Base-by-base conservation (phyloP, 2,113 vertebrate species). In the Acrocephalus arundinaceus region DNA sequence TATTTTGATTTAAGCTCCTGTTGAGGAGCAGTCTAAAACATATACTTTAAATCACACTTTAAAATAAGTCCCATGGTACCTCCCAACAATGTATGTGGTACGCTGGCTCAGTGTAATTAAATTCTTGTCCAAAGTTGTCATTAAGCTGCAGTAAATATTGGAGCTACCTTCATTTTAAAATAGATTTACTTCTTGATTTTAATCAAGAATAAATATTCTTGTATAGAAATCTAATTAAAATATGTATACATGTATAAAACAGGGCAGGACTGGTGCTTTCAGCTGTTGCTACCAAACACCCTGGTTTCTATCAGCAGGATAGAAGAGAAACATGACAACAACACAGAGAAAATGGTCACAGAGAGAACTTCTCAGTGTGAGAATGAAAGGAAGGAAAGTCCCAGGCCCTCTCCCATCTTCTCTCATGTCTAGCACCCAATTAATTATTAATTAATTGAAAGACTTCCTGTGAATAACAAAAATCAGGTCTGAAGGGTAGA, bases 1-100 rank as follows among this genome's bases (percentile, higher is more conserved):
- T 94, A 79, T 77, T 95, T 96, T 93, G 83, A 97, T 97, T 96
- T 96, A 95, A 71, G 71, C 55, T 94, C 89, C 52, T 70, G 63
- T 46, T 85, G 62, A 87, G 70, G 58, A 65, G 23, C 91, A 87
- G 67, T 66, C 62, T 93, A 89, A 73, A 96, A 85, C 15, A 76
- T 73, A 65, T 23, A 68, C 58, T 92, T 79, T 73, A 87, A 87
- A 87, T 87, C 79, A 85, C 58, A 52, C 46, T 87, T 89, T 59
- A 62, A 82, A 91, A 66, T 51, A 89, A 91, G 58, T 85, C 77
- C 81, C 77, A 61, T 70, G 70, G 46, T 66, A 85, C 73, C 39
- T 71, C 41, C 61, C 41, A 31, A 76, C 62, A 94, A 71, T 80
- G 80, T 80, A 80, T 87, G 73, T 66, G 66, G 9, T 45, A 61